Base-by-base conservation (phyloP, 2,888 invertebrate genomes). In the Dasypogon diadema region DNA sequence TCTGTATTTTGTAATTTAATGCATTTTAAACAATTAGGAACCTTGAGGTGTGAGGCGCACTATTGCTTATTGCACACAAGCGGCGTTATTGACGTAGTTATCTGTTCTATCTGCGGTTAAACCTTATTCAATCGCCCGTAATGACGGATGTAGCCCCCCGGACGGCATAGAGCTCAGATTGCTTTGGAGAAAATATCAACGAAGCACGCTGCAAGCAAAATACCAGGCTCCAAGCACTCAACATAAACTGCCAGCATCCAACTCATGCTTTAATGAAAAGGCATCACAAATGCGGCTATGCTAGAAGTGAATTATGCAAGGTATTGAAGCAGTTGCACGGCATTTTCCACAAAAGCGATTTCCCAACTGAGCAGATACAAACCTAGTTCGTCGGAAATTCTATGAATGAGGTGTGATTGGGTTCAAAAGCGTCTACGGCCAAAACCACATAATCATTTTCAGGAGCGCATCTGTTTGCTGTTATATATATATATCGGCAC, bases 361-460 rank as follows among this genome's bases (percentile, higher is more conserved):
- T 65, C 65, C 65, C 65, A 65, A 65, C 46, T 65, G 46, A 46
- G 63, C 63, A 48, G 48, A 48, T 46, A 65, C 54, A 70, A 34
- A 70, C 70, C 54, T 34, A 54, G 30, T 54, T 70, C 37, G 54
- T 54, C 70, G 54, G 34, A 70, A 70, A 70, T 70, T 54, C 70
- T 70, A 54, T 70, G 70, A 70, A 70, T 70, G 70, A 70, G 70
- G 51, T 54, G 70, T 70, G 70, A 70, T 70, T 70, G 70, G 70
- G 54, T 70, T 34, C 34, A 70, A 34, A 70, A 70, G 70, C 70
- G 34, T 54, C 51, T 70, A 70, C 34, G 21, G 54, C 51, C 18
- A 18, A 54, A 54, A 21, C 70, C 70, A 54, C 70, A 70, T 70
- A 70, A 70, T 70, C 54, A 70, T 54, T 70, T 70, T 54, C 51